phyloP scores from a whole-genome alignment of 2,113 vertebrate species.

The Rhegmatorhina hoffmannsi region DNA sequence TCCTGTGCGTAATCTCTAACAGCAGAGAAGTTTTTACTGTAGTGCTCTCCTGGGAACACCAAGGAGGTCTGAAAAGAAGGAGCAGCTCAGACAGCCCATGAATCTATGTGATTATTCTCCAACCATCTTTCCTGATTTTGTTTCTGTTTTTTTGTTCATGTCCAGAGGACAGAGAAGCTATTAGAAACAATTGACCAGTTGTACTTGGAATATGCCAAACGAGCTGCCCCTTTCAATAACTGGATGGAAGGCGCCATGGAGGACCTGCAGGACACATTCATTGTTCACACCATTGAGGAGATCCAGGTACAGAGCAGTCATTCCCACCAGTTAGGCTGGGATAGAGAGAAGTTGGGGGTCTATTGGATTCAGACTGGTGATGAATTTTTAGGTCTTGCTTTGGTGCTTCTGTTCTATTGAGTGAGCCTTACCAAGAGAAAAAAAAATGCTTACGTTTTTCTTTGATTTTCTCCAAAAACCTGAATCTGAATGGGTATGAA shows the following conservation, averaged over 20 bases:
- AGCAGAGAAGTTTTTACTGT: neutral
- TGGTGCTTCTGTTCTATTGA: neutral
- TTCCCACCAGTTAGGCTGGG: neutral
- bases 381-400: neutral
- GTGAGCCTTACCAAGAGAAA: neutral
- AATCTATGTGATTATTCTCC: neutral
- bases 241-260: conserved; percentile 99
- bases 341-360: neutral
- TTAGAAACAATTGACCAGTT: conserved; percentile 97
- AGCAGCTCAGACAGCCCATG: neutral
- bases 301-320: conserved; percentile 84
- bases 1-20: neutral
- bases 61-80: neutral
- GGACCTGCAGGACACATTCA: conserved; percentile 97
- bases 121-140: neutral
- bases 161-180: conserved; percentile 93
- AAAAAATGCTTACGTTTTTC: neutral
- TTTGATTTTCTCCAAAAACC: neutral
- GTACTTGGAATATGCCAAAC: conserved; percentile 96
- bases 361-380: neutral
- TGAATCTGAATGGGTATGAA: neutral
- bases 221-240: conserved; percentile 98
- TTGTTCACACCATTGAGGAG: conserved; percentile 97
- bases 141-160: neutral
- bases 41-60: neutral